Conservation (phyloP, 2,113 vertebrate genomes). For the Limnothrissa miodon region DNA sequence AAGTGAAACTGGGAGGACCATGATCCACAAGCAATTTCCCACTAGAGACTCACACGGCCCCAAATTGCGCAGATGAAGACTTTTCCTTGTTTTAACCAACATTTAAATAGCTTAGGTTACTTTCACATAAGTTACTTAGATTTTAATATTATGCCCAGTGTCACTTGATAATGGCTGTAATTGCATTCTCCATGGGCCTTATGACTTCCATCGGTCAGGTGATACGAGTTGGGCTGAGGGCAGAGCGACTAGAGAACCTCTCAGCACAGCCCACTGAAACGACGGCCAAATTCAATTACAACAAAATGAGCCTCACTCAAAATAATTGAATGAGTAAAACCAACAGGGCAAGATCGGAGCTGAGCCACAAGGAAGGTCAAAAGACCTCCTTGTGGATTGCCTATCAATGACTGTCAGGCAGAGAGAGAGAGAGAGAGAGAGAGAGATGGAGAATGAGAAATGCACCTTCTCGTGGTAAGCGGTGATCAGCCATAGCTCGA, state of each 20-base stretch:
- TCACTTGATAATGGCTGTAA: conserved; percentile 14
- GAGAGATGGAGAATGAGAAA: neutral
- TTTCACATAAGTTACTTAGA: conserved; percentile 4
- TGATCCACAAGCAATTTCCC: neutral
- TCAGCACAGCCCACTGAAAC: neutral
- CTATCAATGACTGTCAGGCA: neutral
- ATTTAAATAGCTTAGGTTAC: neutral
- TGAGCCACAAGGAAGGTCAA: neutral
- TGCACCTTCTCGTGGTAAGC: conserved; percentile 95
- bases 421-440: neutral
- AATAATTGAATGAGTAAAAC: conserved; percentile 17
- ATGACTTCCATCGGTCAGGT: conserved; percentile 14
- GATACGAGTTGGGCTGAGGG: neutral
- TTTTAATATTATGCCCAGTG: conserved; percentile 4
- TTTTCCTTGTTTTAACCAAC: neutral
- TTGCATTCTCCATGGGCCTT: conserved; percentile 13
- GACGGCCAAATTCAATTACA: neutral
- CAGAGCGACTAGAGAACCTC: neutral
- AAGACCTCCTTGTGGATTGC: neutral
- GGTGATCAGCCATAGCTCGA: conserved; percentile 96
- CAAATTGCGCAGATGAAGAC: neutral
- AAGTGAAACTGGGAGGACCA: conserved; percentile 16
- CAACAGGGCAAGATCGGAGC: conserved; percentile 5
- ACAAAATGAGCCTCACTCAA: conserved; percentile 10
- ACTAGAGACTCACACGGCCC: neutral